phyloP scores from a whole-genome alignment of 1,140 invertebrate species.

The Aleiodes sp. region DNA sequence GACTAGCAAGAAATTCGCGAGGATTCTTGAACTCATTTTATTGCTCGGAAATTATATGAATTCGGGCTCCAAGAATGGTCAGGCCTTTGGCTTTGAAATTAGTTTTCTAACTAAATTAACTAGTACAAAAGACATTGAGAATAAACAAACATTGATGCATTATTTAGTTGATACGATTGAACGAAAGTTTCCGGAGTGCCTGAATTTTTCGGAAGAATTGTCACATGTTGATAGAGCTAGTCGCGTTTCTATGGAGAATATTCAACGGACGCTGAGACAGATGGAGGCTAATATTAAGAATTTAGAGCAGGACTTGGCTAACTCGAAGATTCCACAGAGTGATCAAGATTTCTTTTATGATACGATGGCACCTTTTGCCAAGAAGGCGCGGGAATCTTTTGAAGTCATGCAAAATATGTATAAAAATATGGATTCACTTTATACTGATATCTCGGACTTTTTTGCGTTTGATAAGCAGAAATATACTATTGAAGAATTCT shows the following conservation, averaged over 20 bases:
- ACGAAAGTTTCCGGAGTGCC: slow-evolving; percentile 84
- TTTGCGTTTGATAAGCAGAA: slow-evolving; percentile 94
- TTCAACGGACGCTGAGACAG: slow-evolving; percentile 84
- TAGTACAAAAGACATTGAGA: slow-evolving; percentile 94
- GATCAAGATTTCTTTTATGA: slow-evolving; percentile 84
- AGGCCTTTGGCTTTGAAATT: slow-evolving; percentile 96
- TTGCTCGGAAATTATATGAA: slow-evolving; percentile 96
- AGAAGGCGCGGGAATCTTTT: slow-evolving; percentile 84
- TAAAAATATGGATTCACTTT: slow-evolving; percentile 90
- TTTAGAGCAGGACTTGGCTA: slow-evolving; percentile 88
- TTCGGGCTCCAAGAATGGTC: slow-evolving; percentile 90
- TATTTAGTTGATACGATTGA: slow-evolving; percentile 91
- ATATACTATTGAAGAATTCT: slow-evolving; percentile 96
- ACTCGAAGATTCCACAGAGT: slow-evolving; percentile 78
- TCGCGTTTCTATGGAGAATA: slow-evolving; percentile 84
- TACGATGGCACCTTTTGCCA: slow-evolving; percentile 84
- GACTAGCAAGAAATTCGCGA: slow-evolving; percentile 88
- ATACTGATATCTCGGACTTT: slow-evolving; percentile 86
- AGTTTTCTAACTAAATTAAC: slow-evolving; percentile 94
- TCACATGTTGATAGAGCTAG: slow-evolving; percentile 85
- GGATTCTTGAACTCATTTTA: slow-evolving; percentile 89
- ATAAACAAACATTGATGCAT: slow-evolving; percentile 92
- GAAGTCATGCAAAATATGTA: slow-evolving; percentile 92
- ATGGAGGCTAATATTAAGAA: slow-evolving; percentile 89
- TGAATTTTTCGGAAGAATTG: slow-evolving; percentile 88